Conservation (phyloP, 2,888 invertebrate genomes). For the Xanthia icteritia region DNA sequence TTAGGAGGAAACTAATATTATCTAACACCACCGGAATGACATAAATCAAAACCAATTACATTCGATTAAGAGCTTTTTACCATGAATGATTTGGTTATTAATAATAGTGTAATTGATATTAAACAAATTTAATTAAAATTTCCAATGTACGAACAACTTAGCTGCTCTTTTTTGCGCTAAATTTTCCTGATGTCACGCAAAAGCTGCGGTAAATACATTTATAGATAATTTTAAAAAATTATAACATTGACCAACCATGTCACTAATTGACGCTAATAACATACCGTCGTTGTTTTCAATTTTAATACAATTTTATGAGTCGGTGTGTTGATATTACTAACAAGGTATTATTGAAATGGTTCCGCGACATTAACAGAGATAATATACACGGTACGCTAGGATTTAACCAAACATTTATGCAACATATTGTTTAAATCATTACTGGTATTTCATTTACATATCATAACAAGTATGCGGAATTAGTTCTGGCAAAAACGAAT, state of each 20-base stretch:
- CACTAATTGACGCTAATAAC: slow-evolving; percentile 68
- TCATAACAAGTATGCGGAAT: slow-evolving; percentile 43
- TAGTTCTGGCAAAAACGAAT: slow-evolving; percentile 30
- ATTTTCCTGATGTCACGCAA: slow-evolving; percentile 8
- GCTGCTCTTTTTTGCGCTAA: neutral
- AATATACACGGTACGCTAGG: slow-evolving; percentile 32
- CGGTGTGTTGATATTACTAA: slow-evolving; percentile 66
- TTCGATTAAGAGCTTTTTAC: slow-evolving; percentile 68
- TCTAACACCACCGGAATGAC: slow-evolving; percentile 54
- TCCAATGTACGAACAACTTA: neutral
- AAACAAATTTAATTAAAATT: slow-evolving; percentile 8
- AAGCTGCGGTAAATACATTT: slow-evolving; percentile 25
- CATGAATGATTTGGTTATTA: slow-evolving; percentile 54
- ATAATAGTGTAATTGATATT: slow-evolving; percentile 25
- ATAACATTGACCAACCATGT: slow-evolving; percentile 54
- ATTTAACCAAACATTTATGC: slow-evolving; percentile 41
- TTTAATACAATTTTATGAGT: slow-evolving; percentile 67
- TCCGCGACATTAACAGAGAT: slow-evolving; percentile 60
- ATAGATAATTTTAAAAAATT: slow-evolving; percentile 45
- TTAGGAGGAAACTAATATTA: slow-evolving; percentile 47
- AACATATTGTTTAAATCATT: slow-evolving; percentile 37
- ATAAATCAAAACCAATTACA: slow-evolving; percentile 71
- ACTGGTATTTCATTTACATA: slow-evolving; percentile 47
- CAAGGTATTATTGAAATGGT: slow-evolving; percentile 68
- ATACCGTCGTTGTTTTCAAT: slow-evolving; percentile 65